phyloP scores from a whole-genome alignment of 2,888 invertebrate species.

The Ophonus ardosiacus region DNA sequence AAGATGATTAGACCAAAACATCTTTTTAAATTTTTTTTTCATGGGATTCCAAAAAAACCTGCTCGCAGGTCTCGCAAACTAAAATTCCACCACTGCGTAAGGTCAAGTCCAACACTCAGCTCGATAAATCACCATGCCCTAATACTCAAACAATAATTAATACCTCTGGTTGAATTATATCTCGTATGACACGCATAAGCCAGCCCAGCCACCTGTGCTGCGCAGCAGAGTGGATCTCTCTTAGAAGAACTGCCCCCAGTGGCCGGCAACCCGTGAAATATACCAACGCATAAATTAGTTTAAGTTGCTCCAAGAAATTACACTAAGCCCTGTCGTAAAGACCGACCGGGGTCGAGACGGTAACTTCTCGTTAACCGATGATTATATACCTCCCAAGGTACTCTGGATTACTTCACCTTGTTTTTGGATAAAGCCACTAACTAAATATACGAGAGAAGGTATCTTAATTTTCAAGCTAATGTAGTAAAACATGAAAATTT shows the following conservation, averaged over 20 bases:
- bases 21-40: too few relatives aligned
- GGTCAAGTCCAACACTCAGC: too few relatives aligned
- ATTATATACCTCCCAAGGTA: constrained; percentile 46
- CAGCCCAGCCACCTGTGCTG: not conserved
- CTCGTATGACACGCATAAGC: not conserved
- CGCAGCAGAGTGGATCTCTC: not conserved
- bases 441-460: not conserved
- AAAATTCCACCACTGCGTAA: too few relatives aligned
- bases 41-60: too few relatives aligned
- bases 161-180: not conserved
- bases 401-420: constrained; percentile 39
- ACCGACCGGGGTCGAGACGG: constrained; percentile 39
- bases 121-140: not conserved
- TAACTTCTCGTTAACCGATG: constrained; percentile 60
- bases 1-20: too few relatives aligned
- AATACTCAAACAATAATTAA: not conserved
- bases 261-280: constrained; percentile 73
- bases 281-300: constrained; percentile 74
- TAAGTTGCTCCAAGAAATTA: constrained; percentile 75
- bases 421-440: constrained; percentile 18
- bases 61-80: too few relatives aligned
- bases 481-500: too few relatives aligned
- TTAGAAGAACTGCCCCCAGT: constrained; percentile 66
- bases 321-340: constrained; percentile 71
- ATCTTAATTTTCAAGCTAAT: too few relatives aligned